A percentile compares a stretch with the other conserved stretches of the same genome.
Evolutionary conservation across 1,140 invertebrate genomes (phyloP).

Genomic region (Diuraphis noxia): DNA sequence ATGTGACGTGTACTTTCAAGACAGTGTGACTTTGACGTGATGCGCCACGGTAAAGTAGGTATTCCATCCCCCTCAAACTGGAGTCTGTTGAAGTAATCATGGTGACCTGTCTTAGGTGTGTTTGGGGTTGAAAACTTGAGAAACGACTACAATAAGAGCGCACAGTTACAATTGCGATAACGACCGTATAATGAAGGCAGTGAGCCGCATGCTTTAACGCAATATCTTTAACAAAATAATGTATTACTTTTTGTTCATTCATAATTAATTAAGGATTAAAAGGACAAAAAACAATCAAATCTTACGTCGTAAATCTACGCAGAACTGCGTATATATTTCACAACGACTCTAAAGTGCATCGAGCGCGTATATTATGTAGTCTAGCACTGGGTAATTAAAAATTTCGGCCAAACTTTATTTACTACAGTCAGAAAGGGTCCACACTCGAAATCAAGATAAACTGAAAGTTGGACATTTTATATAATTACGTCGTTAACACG

Average conservation of each 20-base stretch:
- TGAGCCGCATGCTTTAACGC: neutral
- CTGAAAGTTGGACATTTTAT: slow-evolving; percentile 32
- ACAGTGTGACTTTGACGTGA: neutral
- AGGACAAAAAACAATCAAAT: neutral
- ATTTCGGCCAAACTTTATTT: neutral
- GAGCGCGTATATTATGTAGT: neutral
- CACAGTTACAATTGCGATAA: neutral
- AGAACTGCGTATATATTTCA: neutral
- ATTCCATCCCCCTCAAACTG: neutral
- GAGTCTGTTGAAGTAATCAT: neutral
- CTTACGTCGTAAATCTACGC: neutral
- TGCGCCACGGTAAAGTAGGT: neutral
- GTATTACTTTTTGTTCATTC: neutral
- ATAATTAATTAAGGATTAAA: neutral
- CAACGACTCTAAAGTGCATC: neutral
- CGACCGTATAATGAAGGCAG: neutral
- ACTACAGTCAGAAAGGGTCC: neutral
- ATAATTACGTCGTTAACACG: slow-evolving; percentile 31
- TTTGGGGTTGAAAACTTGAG: neutral
- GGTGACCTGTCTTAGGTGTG: neutral
- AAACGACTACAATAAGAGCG: neutral
- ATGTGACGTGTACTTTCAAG: neutral
- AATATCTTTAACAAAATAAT: no score
- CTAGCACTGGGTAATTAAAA: no score
- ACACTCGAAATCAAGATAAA: slow-evolving; percentile 24